phyloP scores from a whole-genome alignment of 92 coral and sea anemone genomes.

The Phenganax marumi region DNA sequence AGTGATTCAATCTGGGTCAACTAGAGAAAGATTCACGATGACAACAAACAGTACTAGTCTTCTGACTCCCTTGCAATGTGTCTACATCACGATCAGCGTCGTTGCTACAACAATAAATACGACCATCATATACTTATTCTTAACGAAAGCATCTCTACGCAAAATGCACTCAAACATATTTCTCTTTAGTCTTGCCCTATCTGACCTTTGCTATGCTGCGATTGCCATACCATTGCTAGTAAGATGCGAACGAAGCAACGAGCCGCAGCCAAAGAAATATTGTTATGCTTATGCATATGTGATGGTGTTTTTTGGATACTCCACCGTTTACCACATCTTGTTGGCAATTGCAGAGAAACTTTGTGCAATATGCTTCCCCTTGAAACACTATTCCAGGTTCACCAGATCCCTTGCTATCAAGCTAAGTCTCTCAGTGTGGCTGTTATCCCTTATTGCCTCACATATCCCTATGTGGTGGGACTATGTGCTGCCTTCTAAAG shows the following conservation, averaged over 20 bases:
- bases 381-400: constrained; percentile 11
- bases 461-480: constrained; percentile 25
- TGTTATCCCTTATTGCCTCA: background rate
- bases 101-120: background rate
- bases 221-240: constrained; percentile 12
- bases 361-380: background rate
- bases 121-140: background rate
- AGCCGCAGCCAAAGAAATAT: too few relatives aligned
- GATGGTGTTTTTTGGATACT: constrained; percentile 2
- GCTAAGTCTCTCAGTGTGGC: constrained; percentile 16
- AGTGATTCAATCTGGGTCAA: too few relatives aligned
- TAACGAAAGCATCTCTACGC: background rate
- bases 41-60: too few relatives aligned
- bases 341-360: constrained; percentile 3
- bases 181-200: constrained; percentile 3
- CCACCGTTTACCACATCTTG: constrained; percentile 2
- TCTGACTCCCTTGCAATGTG: background rate
- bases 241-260: background rate
- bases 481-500: background rate
- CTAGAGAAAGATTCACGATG: too few relatives aligned
- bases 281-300: constrained; percentile 2
- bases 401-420: constrained; percentile 10
- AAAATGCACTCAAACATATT: background rate
- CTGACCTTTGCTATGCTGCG: background rate
- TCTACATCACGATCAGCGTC: background rate